Evolutionary conservation across 2,797 vertebrate genomes (phyloP), one percentile per base, ranked within the genome.

Genomic region (Ibycter americanus): DNA sequence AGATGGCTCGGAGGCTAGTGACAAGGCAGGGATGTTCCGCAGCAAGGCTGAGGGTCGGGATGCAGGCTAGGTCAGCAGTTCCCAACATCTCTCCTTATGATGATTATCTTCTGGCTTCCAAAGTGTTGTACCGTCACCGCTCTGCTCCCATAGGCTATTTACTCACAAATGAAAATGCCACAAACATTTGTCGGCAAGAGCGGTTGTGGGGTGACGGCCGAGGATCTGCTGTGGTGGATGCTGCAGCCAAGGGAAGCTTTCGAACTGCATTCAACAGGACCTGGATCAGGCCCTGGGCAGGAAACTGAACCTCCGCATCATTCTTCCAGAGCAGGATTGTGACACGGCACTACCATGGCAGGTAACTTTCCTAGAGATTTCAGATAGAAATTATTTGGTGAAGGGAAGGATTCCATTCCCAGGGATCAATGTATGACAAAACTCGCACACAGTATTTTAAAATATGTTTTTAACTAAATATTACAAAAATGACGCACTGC

Each of bases 121-220:
- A 58, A 83, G 51, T 1, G 15, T 27, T 27, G 58, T 25, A 42
- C 18, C 58, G 42, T 38, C 46, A 32, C 58, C 2, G 1, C 21
- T 58, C 46, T 51, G 78, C 59, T 68, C 63, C 36, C 20, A 46
- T 38, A 20, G 62, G 34, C 32, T 79, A 49, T 49, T 70, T 16
- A 42, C 27, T 65, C 36, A 14, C 3, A 0, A 17, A 26, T 18
- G 26, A 26, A 72, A 79, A 74, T 5, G 46, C 32, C 78, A 66
- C 51, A 55, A 66, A 52, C 15, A 8, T 52, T 58, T 47, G 25
- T 36, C 9, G 11, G 34, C 27, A 68, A 59, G 31, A 68, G 17
- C 0, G 0, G 31, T 0, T 54, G 54, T 38, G n/a, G 18, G 19
- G 10, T 15, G 84, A 29, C 8, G 29, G 42, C n/a, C 27, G 72